Percentiles rank a stretch among this genome's conserved stretches.
These are phyloP conservation scores for Xanthostigma xanthostigma DNA, from an alignment of 2,888 invertebrate species.

Conservation along the genomic window DNA sequence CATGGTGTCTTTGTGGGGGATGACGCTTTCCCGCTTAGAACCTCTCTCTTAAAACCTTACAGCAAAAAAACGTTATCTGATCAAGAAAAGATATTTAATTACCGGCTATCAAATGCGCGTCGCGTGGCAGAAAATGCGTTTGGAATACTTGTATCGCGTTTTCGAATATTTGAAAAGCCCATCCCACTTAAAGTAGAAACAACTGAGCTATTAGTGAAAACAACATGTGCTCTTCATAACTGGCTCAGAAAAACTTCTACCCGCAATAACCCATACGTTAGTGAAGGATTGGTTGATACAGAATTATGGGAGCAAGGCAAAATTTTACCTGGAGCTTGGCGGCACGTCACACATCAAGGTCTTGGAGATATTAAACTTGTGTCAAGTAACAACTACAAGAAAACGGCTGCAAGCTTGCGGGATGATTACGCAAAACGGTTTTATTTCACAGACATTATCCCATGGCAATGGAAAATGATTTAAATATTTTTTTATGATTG, in stretches of 20 bases:
- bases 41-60: constrained; percentile 10
- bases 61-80: constrained; percentile 7
- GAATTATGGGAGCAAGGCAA: no score
- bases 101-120: constrained; percentile 14
- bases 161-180: constrained; percentile 9
- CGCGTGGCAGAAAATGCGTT: constrained; percentile 14
- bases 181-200: constrained; percentile 6
- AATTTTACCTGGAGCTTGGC: no score
- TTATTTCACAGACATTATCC: constrained; percentile 11
- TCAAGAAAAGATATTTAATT: constrained; percentile 14
- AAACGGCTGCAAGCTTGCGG: constrained; percentile 10
- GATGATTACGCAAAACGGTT: constrained; percentile 13
- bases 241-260: constrained; percentile 12
- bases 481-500: not conserved
- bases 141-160: constrained; percentile 14
- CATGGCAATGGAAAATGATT: constrained; percentile 15
- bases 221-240: constrained; percentile 15
- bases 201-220: constrained; percentile 12
- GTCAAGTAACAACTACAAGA: constrained; percentile 5
- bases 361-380: no score
- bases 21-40: constrained; percentile 14
- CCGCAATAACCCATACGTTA: no score
- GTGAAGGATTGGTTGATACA: no score
- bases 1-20: constrained; percentile 11
- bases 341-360: no score